Evolutionary conservation across 2,797 vertebrate genomes (phyloP), one percentile per base, ranked within the genome.

Genomic region (Cryptoprocta ferox): DNA sequence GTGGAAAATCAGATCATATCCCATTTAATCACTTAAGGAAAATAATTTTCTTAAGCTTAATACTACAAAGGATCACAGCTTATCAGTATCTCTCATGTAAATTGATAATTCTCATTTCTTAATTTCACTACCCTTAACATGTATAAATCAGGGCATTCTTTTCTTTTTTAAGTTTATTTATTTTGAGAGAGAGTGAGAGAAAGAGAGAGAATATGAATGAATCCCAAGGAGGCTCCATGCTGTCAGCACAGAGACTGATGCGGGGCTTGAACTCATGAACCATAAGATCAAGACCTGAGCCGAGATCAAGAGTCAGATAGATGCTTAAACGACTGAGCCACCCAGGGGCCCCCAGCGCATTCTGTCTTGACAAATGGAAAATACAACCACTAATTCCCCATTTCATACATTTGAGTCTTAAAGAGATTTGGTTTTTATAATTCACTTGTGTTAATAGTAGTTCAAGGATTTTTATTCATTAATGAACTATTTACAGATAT

Each of bases 391-490:
- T 56, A 75, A 95, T 93, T 71, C 66, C 92, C 66, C 32, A 87
- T 92, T 39, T 86, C 89, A 92, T 71, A 95, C 70, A 73, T 59
- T 32, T 76, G 56, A 21, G 71, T 85, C 50, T 94, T 94, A 65
- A 81, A 76, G 42, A 96, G 15, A 96, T 73, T 28, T 92, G 15
- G 28, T 24, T 86, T 86, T 92, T 86, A 32, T 24, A 87, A 86
- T 78, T 95, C 59, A 81, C 15, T 89, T 78, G 6, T 73, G 13
- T 84, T 59, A 91, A 42, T 63, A 96, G 19, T 85, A 85, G 85
- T 81, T 86, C 63, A 65, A 92, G 81, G 30, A 71, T 86, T 95
- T 94, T 95, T 83, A 90, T 78, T 90, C 50, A 83, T 65, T 94
- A 81, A 32, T 86, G 14, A 71, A 66, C 63, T 85, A 85, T 81